Evolutionary conservation across 2,888 invertebrate species (phyloP).

Genomic region (Oligia strigilis): DNA sequence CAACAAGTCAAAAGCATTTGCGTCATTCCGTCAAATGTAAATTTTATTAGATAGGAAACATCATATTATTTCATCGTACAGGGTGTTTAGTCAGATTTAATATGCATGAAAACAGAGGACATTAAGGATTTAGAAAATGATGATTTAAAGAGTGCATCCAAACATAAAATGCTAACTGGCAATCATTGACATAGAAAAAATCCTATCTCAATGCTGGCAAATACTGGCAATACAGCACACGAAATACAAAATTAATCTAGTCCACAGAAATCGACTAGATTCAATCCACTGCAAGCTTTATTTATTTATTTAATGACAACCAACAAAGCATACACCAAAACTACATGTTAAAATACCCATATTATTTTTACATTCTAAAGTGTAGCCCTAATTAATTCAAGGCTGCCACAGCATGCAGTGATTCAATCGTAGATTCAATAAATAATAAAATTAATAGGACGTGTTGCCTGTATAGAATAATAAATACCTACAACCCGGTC

Average conservation of each 20-base stretch:
- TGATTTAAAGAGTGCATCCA: constrained; percentile 10
- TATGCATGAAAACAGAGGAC: not conserved
- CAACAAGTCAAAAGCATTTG: not conserved
- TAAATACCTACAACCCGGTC: not conserved
- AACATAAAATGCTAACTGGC: constrained; percentile 12
- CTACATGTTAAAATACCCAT: too few species aligned
- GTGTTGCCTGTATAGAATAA: not conserved
- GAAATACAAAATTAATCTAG: too few species aligned
- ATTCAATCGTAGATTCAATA: too few species aligned
- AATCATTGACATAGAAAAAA: not conserved
- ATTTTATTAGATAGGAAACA: not conserved
- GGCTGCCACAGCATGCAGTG: too few species aligned
- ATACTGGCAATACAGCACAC: too few species aligned
- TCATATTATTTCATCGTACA: not conserved
- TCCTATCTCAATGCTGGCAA: too few species aligned
- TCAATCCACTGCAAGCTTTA: not conserved
- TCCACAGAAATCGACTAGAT: not conserved
- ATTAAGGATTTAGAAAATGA: not conserved
- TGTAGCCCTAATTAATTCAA: too few species aligned
- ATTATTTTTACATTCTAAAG: too few species aligned
- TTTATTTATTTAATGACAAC: too few species aligned
- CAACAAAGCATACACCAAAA: too few species aligned
- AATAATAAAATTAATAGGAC: too few species aligned
- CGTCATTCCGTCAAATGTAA: not conserved
- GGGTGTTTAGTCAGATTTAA: not conserved